Conservation (phyloP, 2,113 vertebrate genomes). For the Monarcha castaneiventris region DNA sequence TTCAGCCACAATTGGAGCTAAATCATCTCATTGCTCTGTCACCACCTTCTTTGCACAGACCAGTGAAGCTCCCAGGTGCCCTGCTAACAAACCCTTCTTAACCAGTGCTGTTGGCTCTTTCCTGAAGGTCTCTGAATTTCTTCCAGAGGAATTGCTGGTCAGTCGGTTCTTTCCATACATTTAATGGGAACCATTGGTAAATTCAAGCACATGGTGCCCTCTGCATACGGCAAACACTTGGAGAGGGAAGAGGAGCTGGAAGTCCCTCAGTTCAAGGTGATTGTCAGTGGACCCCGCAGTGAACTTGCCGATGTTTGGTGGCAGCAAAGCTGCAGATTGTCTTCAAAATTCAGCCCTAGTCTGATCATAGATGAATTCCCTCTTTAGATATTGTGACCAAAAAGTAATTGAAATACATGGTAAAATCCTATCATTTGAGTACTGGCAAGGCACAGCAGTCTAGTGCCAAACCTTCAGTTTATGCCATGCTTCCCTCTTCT, state of each 20-base stretch:
- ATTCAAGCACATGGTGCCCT: neutral
- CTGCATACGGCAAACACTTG: neutral
- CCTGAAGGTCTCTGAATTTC: neutral
- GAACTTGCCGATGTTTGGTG: neutral
- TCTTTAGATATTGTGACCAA: neutral
- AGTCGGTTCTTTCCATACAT: neutral
- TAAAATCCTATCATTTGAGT: neutral
- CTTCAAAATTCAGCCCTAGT: neutral
- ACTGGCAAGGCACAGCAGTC: neutral
- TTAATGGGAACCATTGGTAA: neutral
- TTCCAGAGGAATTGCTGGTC: neutral
- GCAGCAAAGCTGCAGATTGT: neutral
- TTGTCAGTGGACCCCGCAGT: neutral
- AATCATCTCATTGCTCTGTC: neutral
- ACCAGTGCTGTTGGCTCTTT: neutral
- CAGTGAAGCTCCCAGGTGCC: neutral
- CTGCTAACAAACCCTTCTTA: neutral
- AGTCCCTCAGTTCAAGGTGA: neutral
- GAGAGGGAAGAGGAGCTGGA: neutral
- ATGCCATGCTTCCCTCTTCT: neutral
- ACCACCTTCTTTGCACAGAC: neutral
- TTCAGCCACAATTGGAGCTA: neutral
- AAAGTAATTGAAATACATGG: neutral
- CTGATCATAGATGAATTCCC: neutral
- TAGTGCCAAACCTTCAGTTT: neutral